Evolutionary conservation across 2,113 vertebrate genomes (phyloP).

Genomic region (Coturnix japonica): DNA sequence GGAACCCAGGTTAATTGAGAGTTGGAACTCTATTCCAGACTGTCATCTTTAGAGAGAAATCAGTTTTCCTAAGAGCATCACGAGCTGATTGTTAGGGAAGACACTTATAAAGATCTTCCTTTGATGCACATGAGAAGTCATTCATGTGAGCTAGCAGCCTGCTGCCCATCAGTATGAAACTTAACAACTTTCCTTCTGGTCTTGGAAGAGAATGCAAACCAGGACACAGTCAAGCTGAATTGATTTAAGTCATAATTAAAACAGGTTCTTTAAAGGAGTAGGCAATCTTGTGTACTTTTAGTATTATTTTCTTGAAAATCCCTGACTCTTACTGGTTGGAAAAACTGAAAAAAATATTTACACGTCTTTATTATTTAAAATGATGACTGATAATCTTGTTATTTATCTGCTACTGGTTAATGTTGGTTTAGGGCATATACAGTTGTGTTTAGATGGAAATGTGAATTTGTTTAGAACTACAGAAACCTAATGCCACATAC

Average conservation of each 20-base stretch:
- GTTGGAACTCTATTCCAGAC: conserved; percentile 15
- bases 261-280: neutral
- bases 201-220: neutral
- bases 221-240: neutral
- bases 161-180: neutral
- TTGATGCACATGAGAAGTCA: neutral
- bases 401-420: neutral
- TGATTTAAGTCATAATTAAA: neutral
- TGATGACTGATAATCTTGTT: neutral
- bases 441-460: neutral
- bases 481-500: neutral
- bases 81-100: neutral
- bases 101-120: neutral
- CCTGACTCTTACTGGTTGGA: neutral
- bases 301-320: neutral
- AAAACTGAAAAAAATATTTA: neutral
- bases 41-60: conserved; percentile 8
- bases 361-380: neutral
- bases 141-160: neutral
- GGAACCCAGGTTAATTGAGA: conserved; percentile 53
- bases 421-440: neutral
- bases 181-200: neutral
- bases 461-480: neutral
- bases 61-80: neutral
- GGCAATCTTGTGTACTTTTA: neutral